Percentiles rank a stretch among this genome's conserved stretches.
These are phyloP conservation scores for Jordanella pulchra DNA, from an alignment of 2,797 vertebrate genomes.

Conservation along the genomic window DNA sequence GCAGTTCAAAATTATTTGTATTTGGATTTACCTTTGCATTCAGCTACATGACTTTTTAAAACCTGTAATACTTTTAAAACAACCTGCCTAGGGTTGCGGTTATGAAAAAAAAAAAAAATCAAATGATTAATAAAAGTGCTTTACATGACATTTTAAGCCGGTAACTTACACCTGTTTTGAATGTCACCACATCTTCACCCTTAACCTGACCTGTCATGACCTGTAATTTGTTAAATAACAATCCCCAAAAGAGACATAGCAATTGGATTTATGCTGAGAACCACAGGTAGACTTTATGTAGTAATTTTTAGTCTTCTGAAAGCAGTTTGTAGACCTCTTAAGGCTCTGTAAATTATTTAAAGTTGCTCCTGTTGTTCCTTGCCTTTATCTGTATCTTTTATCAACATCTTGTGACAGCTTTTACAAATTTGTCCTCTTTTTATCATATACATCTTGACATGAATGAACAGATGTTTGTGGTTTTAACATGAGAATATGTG, in stretches of 20 bases:
- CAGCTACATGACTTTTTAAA: not conserved
- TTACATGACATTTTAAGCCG: not conserved
- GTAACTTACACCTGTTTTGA: not conserved
- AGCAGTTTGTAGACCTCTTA: no score
- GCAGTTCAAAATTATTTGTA: no score
- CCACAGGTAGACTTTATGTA: no score
- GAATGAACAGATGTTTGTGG: not conserved
- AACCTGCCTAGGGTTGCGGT: not conserved
- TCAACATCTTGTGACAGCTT: not conserved
- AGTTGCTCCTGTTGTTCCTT: not conserved
- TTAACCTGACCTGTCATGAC: not conserved
- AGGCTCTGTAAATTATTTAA: no score
- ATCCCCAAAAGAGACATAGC: not conserved
- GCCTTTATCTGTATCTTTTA: not conserved
- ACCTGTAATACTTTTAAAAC: not conserved
- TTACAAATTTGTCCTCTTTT: not conserved
- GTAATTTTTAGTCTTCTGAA: no score
- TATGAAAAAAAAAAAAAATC: no score
- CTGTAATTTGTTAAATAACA: not conserved
- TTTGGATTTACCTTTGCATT: not conserved
- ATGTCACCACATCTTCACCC: not conserved
- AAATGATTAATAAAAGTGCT: not conserved
- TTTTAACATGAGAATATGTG: not conserved
- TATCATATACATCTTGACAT: not conserved
- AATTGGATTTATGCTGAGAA: not conserved